Evolutionary conservation across 1,140 invertebrate genomes (phyloP).

Genomic region (Temnothorax curvispinosus): DNA sequence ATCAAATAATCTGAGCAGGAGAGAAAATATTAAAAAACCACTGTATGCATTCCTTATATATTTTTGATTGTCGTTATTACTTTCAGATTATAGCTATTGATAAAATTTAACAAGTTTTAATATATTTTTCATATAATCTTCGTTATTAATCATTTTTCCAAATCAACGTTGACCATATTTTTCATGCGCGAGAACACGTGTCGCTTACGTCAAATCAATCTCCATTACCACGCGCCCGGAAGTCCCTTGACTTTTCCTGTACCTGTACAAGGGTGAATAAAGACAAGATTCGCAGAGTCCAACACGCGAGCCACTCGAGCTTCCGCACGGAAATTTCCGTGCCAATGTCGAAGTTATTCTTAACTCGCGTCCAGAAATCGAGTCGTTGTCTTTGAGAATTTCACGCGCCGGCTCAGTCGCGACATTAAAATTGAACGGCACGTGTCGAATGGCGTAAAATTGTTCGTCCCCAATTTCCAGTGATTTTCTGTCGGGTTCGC

Average conservation of each 20-base stretch:
- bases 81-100: not conserved
- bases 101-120: not conserved
- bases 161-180: not conserved
- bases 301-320: not conserved
- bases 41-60: not conserved
- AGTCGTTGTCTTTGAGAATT: constrained; percentile 32
- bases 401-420: not conserved
- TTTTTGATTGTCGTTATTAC: not conserved
- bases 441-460: not conserved
- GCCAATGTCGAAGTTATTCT: constrained; percentile 30
- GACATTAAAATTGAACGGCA: constrained; percentile 38
- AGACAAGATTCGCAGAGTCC: not conserved
- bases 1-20: not conserved
- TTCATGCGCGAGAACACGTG: not conserved
- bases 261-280: not conserved
- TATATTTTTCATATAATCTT: not conserved
- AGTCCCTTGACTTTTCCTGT: constrained; percentile 6
- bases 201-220: constrained; percentile 38
- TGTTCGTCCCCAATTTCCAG: not conserved
- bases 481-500: not conserved
- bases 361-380: constrained; percentile 27
- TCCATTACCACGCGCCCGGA: not conserved
- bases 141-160: not conserved
- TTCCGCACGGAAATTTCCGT: constrained; percentile 15
- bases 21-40: not conserved